These are phyloP conservation scores for Lytechinus variegatus DNA, from an alignment of 35 echinoderm and acorn worm species.

Conservation along the genomic window DNA sequence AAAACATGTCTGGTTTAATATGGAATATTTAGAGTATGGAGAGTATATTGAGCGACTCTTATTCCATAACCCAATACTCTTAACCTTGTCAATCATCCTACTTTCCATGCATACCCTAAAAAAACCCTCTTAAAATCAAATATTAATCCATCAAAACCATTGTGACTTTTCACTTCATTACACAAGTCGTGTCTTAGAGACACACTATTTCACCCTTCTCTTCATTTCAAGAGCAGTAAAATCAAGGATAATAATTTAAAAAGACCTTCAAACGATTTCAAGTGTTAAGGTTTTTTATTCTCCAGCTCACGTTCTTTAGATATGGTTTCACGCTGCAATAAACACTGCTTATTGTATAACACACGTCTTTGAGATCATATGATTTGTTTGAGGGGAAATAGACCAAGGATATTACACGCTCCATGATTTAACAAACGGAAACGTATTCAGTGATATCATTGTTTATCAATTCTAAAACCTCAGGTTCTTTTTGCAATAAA, in stretches of 20 bases:
- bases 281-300: background rate
- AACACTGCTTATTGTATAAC: background rate
- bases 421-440: background rate
- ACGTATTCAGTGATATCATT: background rate
- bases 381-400: background rate
- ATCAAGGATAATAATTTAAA: background rate
- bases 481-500: background rate
- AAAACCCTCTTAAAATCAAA: background rate
- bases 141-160: background rate
- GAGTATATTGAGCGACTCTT: background rate
- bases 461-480: background rate
- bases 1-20: too few species aligned
- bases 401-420: background rate
- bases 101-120: background rate
- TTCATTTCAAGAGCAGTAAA: background rate
- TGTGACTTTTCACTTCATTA: background rate
- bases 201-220: background rate
- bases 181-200: background rate
- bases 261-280: background rate
- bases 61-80: background rate
- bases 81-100: background rate
- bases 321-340: background rate
- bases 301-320: background rate
- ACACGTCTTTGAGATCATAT: background rate
- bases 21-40: too few species aligned